Base-by-base conservation (phyloP, 1,140 invertebrate species). In the Protaetia brevitarsis region DNA sequence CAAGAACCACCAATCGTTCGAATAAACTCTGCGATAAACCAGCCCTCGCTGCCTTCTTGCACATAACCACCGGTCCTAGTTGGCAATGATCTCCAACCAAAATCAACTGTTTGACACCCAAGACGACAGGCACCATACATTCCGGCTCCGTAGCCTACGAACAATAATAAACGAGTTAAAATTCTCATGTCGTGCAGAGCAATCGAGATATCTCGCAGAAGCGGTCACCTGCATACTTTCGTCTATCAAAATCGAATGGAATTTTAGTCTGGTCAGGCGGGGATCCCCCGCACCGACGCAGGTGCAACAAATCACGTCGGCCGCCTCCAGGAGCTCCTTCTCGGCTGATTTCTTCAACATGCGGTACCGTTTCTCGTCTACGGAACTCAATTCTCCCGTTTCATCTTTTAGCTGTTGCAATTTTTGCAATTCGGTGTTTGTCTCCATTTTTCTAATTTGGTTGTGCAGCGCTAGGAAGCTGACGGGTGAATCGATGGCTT, bases 51-150 rank as follows among this genome's bases (percentile, higher is more conserved):
- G 98, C 97, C 79, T 99, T 98, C 79, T 99, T 99, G 80, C 97
- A 99, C 96, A 99, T 99, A 0, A 99, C 96, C 0, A 99, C 96
- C 0, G 97, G 97, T 0, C 97, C 96, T 26, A 99, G 82, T 80
- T 99, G 97, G 74, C 98, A 99, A 78, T 99, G 98, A 82, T 99
- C 97, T 1, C 98, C 97, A 0, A 99, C 97, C 0, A 99, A 84
- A 65, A 99, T 96, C 0, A 99, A 80, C 79, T 98, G 87, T 74
- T 96, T 92, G 6, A 96, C 96, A n/a, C 98, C 97, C 1, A 99
- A 81, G 0, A 99, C 95, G 0, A 99, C 96, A 0, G 98, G 96
- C 3, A 2, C 97, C 99, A 82, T 99, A 94, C 87, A 89, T 87
- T 95, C 94, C 0, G 77, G 77, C 69, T 78, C 77, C 1, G 94